Evolutionary conservation across 2,113 vertebrate genomes (phyloP), one percentile per base, ranked within the genome.

Genomic region (Stegostoma tigrinum): DNA sequence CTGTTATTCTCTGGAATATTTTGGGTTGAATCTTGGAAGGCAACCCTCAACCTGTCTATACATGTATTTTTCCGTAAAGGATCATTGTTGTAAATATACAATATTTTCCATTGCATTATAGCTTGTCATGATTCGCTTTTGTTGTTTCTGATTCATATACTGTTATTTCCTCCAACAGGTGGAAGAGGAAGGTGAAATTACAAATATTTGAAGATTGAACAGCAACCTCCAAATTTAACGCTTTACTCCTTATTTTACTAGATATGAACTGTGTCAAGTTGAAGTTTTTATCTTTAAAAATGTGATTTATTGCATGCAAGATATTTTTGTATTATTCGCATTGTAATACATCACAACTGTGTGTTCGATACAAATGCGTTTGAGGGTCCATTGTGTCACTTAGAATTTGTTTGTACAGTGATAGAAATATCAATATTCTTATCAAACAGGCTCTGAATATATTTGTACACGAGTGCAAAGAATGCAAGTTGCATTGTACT

Each of bases 271-370:
- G 24, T 42, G 70, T 10, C 38, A 95, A 72, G 14, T 68, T 45
- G n/a, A 4, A 87, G 24, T 21, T 68, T 68, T 94, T 68, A 45
- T 24, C 67, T 14, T 27, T 45, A 87, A 72, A 27, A 38, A 38
- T 83, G 86, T 89, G 52, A 27, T 89, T 30, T 89, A 89, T 89
- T 89, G 48, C 12, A 24, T 70, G 67, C 17, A 52, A 2, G 24
- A 95, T 52, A 27, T 27, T 10, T 75, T 95, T 95, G 68, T 95
- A 75, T 90, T 90, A 90, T 95, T 95, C 19, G 5, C 67, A 72
- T 34, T 38, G 90, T 66, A 38, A 93, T 61, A 61, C 10, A 61
- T 67, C 38, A 94, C 91, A 68, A 45, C 21, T 94, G 67, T 95
- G 72, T 48, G 8, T 30, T 72, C 75, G 45, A 12, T 48, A 68